Conservation (phyloP, 1,140 invertebrate species). For the Zaprionus africanus region DNA sequence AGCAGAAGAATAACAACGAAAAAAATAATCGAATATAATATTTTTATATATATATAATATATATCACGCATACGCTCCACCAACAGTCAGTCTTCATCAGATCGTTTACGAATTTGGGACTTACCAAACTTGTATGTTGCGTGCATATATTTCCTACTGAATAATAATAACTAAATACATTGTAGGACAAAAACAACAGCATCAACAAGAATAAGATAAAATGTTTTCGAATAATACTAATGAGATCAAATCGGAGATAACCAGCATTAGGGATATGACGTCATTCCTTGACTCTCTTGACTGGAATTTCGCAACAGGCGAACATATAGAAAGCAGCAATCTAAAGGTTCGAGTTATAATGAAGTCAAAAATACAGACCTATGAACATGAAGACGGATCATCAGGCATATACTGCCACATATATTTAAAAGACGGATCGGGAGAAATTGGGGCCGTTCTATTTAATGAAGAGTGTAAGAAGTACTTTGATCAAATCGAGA, state of each 20-base stretch:
- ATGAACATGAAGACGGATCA: neutral
- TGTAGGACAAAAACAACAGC: neutral
- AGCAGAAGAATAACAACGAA: neutral
- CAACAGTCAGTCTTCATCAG: too few species aligned
- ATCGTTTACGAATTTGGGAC: too few species aligned
- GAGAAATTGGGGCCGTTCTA: neutral
- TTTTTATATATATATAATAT: too few species aligned
- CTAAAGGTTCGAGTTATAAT: neutral
- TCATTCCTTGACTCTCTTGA: neutral
- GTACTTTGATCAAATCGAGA: neutral
- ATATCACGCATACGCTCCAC: too few species aligned
- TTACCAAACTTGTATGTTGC: too few species aligned
- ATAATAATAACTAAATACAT: slow-evolving; percentile 12
- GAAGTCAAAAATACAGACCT: neutral
- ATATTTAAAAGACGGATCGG: neutral
- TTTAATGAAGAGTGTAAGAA: neutral
- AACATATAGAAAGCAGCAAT: neutral
- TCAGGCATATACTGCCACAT: neutral
- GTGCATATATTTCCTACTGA: too few species aligned
- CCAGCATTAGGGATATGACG: neutral
- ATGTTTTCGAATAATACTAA: neutral
- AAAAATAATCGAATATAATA: neutral
- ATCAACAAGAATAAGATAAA: neutral
- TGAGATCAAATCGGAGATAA: neutral
- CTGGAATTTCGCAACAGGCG: neutral